Base-by-base conservation (phyloP, 2,113 vertebrate species). In the Hypanus sabinus region DNA sequence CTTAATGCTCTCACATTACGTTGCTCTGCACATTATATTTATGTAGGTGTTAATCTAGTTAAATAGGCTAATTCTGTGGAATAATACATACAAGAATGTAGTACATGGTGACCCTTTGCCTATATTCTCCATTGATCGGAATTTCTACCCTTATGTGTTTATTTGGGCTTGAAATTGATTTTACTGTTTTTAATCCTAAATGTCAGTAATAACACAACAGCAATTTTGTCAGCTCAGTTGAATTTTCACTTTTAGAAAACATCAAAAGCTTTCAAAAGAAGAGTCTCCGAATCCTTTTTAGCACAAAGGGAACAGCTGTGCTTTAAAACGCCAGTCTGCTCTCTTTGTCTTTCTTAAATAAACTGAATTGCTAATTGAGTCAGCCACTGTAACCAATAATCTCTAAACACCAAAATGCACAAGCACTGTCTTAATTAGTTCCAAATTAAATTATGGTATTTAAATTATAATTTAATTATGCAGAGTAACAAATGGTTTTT, bases 401-500 rank as follows among this genome's bases (percentile, higher is more conserved):
- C 68, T 93, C 91, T 71, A 93, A 93, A 93, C 36, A 93, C 68
- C 70, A 93, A 93, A 73, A 93, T 93, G 70, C 65, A 93, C 68
- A 93, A 93, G 91, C 70, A 93, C 33, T 73, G 36, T 46, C 68
- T 46, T 73, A 93, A 93, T 93, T 73, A 73, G 68, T 93, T 75
- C 91, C 91, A 73, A 93, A 93, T 93, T 93, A 93, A 93, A 93
- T 93, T 93, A 93, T 75, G 68, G 91, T 65, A 73, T 71, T 93
- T 73, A 73, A 93, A 93, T 73, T 38, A 93, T 93, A 93, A 93
- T 93, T 93, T 75, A 93, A 93, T 93, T 75, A 93, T 5, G 36
- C 70, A 14, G 8, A 27, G 62, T 93, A 93, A 73, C 91, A 93
- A 93, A 93, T 93, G 65, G 33, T 36, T 46, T 33, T 93, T 93